Base-by-base conservation (phyloP, 1,140 invertebrate species). In the Nasonia vitripennis region DNA sequence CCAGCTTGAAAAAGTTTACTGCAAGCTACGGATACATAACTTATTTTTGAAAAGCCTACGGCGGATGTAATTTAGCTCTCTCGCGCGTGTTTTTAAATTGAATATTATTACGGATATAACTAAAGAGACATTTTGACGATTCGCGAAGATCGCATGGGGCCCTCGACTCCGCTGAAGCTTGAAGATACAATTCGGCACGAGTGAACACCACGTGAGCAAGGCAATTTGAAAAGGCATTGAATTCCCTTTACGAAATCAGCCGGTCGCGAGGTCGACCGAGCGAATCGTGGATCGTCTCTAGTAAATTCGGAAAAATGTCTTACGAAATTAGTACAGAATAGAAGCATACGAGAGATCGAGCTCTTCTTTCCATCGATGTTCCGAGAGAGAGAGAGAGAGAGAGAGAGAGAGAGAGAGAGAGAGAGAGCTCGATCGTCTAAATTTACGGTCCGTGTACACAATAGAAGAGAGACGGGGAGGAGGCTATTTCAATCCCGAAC, bases 141-240 rank as follows among this genome's bases (percentile, higher is more conserved):
- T 51, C 27, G 74, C 17, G 0, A 27, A 48, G 14, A 37, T 83
- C 51, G 11, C 20, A 12, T 27, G 48, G 73, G 34, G 51, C 34
- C 17, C 6, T 67, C 55, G 41, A n/a, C 67, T 83, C 17, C 74
- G 55, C 77, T 55, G 45, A 83, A 84, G 81, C 23, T 88, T 81
- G 87, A 84, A 87, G 88, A 90, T 90, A 89, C 85, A 86, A 90
- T 88, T 87, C 87, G 89, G 89, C 89, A 89, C 90, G 88, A 88
- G 88, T 90, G 89, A 91, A 92, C 89, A 90, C 90, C 89, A 90
- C 87, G 87, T 90, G 89, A 91, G 89, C 89, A 92, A 92, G 92
- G 92, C 92, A 92, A 81, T 91, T 92, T 91, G 85, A 90, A 87
- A 92, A 92, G 91, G 91, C 91, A 92, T 92, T 91, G 88, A 90